Base-by-base conservation (phyloP, 2,797 vertebrate genomes). In the Synaphobranchus kaupii region DNA sequence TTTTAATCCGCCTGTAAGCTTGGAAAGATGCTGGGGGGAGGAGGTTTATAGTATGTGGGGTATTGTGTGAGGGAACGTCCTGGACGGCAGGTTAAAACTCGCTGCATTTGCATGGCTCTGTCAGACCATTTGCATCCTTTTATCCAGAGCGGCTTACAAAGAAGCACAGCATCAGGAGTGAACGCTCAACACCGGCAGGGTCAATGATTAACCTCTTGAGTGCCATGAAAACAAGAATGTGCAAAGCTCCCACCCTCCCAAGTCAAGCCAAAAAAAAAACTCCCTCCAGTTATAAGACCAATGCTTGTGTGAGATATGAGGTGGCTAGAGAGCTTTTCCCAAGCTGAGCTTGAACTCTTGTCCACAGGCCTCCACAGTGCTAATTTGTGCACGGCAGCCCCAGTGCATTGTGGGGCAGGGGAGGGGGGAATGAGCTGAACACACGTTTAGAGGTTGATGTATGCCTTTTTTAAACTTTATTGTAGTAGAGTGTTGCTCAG, bases 381-480 rank as follows among this genome's bases (percentile, higher is more conserved):
- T 68, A 28, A 44, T 66, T 76, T 63, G 54, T n/a, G 2, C 56
- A 60, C 22, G 17, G 39, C 76, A 63, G 85, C 48, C 39, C 54
- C 85, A 86, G 86, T 66, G 58, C 80, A 83, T 34, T 44, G 34
- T 83, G 86, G 44, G 44, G 34, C 48, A 34, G 44, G 60, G 78
- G 83, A n/a, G n/a, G n/a, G n/a, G 68, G 68, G 34, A 71, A 71
- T 34, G 9, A 34, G 68, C 68, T 34, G 56, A 58, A 47, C 1
- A 8, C 22, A 10, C 54, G 66, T 50, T 81, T 39, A 34, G 17
- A 15, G 10, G 71, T 5, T 20, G 13, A 44, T 71, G 28, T 71
- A 12, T 31, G 31, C 5, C 2, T 28, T 76, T 31, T 76, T 8
- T 28, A 1, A 76, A 34, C 76, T 48, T 48, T 22, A 80, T n/a